Evolutionary conservation across 2,797 vertebrate genomes (phyloP).

Genomic region (Austrolebias charrua): DNA sequence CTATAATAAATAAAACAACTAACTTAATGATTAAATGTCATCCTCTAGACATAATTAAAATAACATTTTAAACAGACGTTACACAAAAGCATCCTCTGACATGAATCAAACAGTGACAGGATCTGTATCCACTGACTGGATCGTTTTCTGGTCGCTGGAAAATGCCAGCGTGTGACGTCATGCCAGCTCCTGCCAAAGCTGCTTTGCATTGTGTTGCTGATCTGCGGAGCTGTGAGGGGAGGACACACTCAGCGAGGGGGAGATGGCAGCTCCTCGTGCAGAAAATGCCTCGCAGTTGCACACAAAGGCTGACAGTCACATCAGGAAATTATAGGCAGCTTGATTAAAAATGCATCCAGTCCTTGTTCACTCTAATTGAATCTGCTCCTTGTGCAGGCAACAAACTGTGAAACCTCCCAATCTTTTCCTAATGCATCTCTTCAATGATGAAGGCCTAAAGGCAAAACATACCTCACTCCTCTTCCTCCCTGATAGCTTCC

Average conservation of each 20-base stretch:
- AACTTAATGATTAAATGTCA: not conserved
- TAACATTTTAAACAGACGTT: not conserved
- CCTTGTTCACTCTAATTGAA: conserved; percentile 73
- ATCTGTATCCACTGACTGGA: conserved; percentile 36
- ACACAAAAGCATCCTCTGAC: conserved; percentile 10
- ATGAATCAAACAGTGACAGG: conserved; percentile 26
- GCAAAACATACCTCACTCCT: conserved; percentile 26
- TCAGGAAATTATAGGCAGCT: conserved; percentile 59
- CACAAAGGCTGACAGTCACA: conserved; percentile 65
- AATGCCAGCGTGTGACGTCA: conserved; percentile 39
- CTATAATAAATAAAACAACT: conserved; percentile 4
- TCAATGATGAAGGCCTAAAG: conserved; percentile 41
- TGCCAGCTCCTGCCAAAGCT: conserved; percentile 49
- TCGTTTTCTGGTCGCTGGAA: conserved; percentile 28
- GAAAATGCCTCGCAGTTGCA: conserved; percentile 37
- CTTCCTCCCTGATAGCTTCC: conserved; percentile 15
- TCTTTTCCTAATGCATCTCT: conserved; percentile 24
- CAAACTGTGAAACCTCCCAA: conserved; percentile 19
- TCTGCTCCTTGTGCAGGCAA: conserved; percentile 53
- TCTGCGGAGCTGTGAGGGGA: conserved; percentile 33
- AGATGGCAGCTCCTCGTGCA: conserved; percentile 34
- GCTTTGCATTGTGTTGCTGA: conserved; percentile 45
- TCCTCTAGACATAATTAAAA: not conserved
- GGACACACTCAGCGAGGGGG: conserved; percentile 18
- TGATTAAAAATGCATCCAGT: conserved; percentile 76